Percentiles rank a stretch among this genome's conserved stretches.
Conservation (phyloP, 2,113 vertebrate species). For the Bos indicus region DNA sequence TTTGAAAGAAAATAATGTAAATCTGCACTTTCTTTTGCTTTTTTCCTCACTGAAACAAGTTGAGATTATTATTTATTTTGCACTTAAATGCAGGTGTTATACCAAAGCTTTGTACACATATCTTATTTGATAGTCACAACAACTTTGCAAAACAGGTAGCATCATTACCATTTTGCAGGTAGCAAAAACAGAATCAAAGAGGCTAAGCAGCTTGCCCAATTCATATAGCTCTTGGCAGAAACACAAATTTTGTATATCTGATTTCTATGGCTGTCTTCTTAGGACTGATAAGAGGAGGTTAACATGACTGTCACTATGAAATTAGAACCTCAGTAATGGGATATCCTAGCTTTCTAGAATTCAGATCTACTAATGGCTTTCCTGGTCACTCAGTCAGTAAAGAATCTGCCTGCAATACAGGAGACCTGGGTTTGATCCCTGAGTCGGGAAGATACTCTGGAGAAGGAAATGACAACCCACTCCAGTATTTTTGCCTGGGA, state of each 20-base stretch:
- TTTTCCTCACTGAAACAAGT: background rate
- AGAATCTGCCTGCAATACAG: background rate
- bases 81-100: background rate
- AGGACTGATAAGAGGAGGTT: too few relatives aligned
- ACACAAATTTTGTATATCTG: background rate
- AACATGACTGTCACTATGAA: background rate
- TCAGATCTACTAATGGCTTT: background rate
- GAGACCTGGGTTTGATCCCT: background rate
- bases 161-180: background rate
- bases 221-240: background rate
- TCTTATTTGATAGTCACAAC: background rate
- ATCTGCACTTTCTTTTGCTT: background rate
- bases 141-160: background rate
- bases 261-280: background rate
- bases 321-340: background rate
- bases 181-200: background rate
- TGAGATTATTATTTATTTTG: background rate
- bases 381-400: background rate
- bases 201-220: background rate
- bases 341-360: background rate
- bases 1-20: constrained; percentile 13
- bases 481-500: background rate
- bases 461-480: background rate
- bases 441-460: background rate
- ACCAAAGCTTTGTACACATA: background rate